A percentile compares a stretch with the other conserved stretches of the same genome.
phyloP scores from a whole-genome alignment of 2,888 invertebrate genomes.

The Prionchulus punctatus region DNA sequence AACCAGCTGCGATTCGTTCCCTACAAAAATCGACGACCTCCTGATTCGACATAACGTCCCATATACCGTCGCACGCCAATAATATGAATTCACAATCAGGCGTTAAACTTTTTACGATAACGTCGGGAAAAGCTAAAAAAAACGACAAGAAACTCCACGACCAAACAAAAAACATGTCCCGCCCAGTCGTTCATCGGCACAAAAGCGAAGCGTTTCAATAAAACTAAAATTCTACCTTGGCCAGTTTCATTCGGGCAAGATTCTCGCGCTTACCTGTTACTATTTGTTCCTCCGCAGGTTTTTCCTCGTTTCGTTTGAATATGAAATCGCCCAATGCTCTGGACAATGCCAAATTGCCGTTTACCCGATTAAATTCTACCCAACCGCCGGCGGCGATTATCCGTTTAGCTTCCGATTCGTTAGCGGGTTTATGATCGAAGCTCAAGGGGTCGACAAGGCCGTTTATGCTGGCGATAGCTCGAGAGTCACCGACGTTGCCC shows the following conservation, averaged over 20 bases:
- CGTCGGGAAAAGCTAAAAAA: conserved; percentile 68
- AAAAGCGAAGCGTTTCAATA: neutral
- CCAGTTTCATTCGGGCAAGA: neutral
- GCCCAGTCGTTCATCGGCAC: neutral
- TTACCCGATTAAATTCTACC: conserved; percentile 93
- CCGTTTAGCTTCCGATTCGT: conserved; percentile 65
- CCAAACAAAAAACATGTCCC: too few relatives aligned
- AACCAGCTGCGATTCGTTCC: conserved; percentile 56
- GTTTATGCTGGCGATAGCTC: conserved; percentile 72
- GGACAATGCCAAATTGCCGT: conserved; percentile 76
- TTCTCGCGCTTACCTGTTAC: conserved; percentile 60
- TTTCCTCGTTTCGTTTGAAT: conserved; percentile 74
- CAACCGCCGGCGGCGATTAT: conserved; percentile 86
- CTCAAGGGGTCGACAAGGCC: conserved; percentile 61
- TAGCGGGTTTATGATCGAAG: conserved; percentile 86
- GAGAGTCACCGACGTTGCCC: conserved; percentile 92
- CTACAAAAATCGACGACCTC: conserved; percentile 83
- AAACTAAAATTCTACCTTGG: too few relatives aligned
- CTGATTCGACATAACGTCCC: conserved; percentile 91
- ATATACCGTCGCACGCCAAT: conserved; percentile 94
- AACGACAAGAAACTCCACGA: too few relatives aligned
- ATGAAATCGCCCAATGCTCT: conserved; percentile 90
- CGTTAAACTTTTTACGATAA: conserved; percentile 58
- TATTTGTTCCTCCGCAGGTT: conserved; percentile 78
- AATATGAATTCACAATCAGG: conserved; percentile 91